Base-by-base conservation (phyloP, 1,140 invertebrate species). In the Diorhabda carinulata region DNA sequence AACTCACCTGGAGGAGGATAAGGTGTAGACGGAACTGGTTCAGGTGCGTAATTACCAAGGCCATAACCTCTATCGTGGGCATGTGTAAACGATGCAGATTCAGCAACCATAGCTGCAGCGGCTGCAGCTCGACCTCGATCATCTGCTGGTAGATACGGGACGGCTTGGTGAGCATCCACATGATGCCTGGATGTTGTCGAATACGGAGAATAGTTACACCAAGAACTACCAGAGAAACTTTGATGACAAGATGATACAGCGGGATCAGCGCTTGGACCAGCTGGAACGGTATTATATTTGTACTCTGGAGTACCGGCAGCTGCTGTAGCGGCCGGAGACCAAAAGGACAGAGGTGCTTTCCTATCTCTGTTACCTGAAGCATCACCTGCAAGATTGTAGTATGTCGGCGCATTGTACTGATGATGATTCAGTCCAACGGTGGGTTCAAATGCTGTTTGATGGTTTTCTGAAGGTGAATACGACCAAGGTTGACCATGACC, bases 181-280 rank as follows among this genome's bases (percentile, higher is more conserved):
- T 90, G 88, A 73, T 89, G 88, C 78, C 88, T 84, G 41, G 86
- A 82, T 2, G 87, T 84, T 3, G 87, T 83, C 0, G 87, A 85
- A 77, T 91, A 91, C 3, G 87, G 86, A 67, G 86, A 84, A 76
- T 91, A 91, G 77, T 91, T 91, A 82, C 90, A 91, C 84, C 91
- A 91, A 73, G 86, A 86, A 70, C 87, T 84, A 0, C 89, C 86
- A 8, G 83, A 81, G 81, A 91, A 92, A 67, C 88, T 87, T 78
- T 91, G 90, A 77, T 91, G 89, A 77, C 89, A 91, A 70, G 85
- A 84, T 70, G 84, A 84, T 7, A 85, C 86, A 58, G 84, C 82
- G 4, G 86, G 84, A 69, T 86, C 86, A 2, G 83, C 71, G 68
- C 84, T 84, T 2, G 83, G 83, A 7, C 83, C 85, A 67, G 85